These are phyloP conservation scores for Galeopsomyia nigrocyanea DNA, from an alignment of 2,888 invertebrate species.

Conservation along the genomic window DNA sequence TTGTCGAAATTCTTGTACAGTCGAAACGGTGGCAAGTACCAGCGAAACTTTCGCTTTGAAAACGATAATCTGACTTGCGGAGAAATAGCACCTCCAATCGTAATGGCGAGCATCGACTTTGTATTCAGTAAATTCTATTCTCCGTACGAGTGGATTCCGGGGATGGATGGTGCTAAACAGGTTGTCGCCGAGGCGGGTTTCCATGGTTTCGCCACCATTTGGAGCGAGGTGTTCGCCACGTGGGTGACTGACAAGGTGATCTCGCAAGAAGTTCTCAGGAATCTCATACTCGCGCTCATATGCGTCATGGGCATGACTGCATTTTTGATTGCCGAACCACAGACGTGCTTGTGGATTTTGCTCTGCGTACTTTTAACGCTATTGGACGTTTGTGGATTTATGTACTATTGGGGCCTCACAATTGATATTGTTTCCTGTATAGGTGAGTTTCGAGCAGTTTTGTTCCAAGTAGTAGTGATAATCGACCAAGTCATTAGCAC, in stretches of 20 bases:
- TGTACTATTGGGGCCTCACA: conserved; percentile 86
- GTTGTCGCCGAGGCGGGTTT: conserved; percentile 74
- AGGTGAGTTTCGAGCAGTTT: conserved; percentile 65
- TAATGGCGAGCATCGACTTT: conserved; percentile 76
- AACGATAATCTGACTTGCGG: conserved; percentile 75
- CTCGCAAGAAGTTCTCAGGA: conserved; percentile 81
- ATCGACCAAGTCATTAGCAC: background rate
- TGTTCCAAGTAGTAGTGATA: background rate
- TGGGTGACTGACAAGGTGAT: conserved; percentile 87
- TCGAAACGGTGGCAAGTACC: conserved; percentile 77
- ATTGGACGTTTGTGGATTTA: conserved; percentile 81
- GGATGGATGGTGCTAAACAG: conserved; percentile 77
- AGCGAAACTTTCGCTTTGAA: conserved; percentile 77
- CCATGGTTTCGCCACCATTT: conserved; percentile 74
- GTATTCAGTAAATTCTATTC: conserved; percentile 74
- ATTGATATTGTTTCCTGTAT: conserved; percentile 87
- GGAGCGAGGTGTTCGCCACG: conserved; percentile 80
- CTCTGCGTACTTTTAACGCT: conserved; percentile 81
- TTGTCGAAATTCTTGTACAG: conserved; percentile 81
- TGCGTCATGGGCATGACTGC: conserved; percentile 87
- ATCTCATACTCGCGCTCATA: conserved; percentile 80
- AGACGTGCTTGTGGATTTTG: conserved; percentile 85
- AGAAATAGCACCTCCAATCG: conserved; percentile 72
- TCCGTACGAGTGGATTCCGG: conserved; percentile 79
- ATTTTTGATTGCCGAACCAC: conserved; percentile 81